Conservation (phyloP, 2,888 invertebrate genomes). For the Bhutanitis thaidina region DNA sequence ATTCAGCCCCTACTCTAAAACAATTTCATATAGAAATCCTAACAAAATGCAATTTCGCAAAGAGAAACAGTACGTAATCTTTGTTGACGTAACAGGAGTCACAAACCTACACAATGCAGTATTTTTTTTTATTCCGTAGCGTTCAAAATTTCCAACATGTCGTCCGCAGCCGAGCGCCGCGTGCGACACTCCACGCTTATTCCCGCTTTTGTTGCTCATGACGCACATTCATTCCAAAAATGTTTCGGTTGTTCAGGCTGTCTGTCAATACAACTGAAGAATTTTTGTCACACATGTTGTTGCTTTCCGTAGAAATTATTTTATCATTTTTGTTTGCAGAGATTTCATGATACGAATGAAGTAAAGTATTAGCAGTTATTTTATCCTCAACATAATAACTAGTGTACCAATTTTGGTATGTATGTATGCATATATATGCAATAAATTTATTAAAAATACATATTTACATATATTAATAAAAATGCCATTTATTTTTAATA, state of each 20-base stretch:
- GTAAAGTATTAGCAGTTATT: no score
- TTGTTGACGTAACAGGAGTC: constrained; percentile 11
- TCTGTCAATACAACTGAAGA: constrained; percentile 29
- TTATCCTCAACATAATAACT: no score
- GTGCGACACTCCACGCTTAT: constrained; percentile 45
- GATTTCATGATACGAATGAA: neutral
- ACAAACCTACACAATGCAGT: constrained; percentile 17
- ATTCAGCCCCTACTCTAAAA: neutral
- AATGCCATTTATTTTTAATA: no score
- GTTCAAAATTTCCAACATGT: constrained; percentile 38
- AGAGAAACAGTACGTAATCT: constrained; percentile 2
- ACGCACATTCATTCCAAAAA: constrained; percentile 51
- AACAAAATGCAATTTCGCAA: neutral
- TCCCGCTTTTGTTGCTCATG: constrained; percentile 41
- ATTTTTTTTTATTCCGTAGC: constrained; percentile 25
- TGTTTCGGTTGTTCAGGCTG: constrained; percentile 46
- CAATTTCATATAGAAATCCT: neutral
- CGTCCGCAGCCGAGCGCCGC: constrained; percentile 26
- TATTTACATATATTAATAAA: no score
- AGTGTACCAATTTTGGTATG: no score
- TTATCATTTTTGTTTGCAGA: neutral
- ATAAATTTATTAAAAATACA: no score
- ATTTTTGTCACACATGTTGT: constrained; percentile 12
- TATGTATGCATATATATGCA: no score
- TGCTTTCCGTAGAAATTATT: constrained; percentile 1